A percentile compares a stretch with the other conserved stretches of the same genome.
phyloP scores from a whole-genome alignment of 2,888 invertebrate genomes.

The Imbricaverruca yamaguchii region DNA sequence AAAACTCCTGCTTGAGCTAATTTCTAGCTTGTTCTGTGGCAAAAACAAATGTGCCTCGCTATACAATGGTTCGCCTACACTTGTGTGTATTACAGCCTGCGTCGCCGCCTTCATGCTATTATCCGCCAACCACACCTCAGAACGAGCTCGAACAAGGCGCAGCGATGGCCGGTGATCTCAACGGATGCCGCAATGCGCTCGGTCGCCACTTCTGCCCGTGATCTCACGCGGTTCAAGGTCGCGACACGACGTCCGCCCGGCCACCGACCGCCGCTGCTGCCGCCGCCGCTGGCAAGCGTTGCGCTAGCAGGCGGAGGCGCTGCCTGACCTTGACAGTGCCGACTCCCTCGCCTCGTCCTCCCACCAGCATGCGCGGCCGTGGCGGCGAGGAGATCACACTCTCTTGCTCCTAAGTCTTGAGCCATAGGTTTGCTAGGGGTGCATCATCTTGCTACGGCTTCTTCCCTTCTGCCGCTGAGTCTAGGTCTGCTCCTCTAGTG shows the following conservation, averaged over 20 bases:
- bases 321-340: not conserved
- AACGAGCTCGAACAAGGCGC: not conserved
- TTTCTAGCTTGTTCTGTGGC: not conserved
- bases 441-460: no score
- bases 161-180: not conserved
- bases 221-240: constrained; percentile 19
- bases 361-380: not conserved
- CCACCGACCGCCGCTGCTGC: not conserved
- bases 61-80: not conserved
- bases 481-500: no score
- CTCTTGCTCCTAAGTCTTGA: no score
- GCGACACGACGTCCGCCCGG: constrained; percentile 1
- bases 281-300: constrained; percentile 2
- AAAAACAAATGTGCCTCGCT: not conserved
- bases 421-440: no score
- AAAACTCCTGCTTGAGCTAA: no score
- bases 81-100: not conserved
- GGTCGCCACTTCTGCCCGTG: not conserved
- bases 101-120: not conserved
- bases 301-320: not conserved
- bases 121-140: not conserved
- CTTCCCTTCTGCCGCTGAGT: no score
- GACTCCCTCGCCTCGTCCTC: not conserved
- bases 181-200: no score
- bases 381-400: no score